Percentiles rank a stretch among this genome's conserved stretches.
Conservation (phyloP, 1,140 invertebrate genomes). For the Aphaenogaster floridana region DNA sequence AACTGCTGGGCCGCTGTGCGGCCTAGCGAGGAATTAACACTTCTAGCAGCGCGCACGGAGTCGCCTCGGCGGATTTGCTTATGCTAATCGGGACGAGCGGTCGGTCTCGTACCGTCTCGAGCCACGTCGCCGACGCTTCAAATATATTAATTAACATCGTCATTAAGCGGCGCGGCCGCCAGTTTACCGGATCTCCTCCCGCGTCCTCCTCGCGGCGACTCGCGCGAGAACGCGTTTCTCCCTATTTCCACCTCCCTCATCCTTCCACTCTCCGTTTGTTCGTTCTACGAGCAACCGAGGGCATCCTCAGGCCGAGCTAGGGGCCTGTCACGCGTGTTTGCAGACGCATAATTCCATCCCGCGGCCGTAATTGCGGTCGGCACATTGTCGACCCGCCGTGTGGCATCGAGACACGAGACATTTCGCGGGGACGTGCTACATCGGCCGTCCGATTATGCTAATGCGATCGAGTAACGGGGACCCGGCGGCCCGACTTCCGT, state of each 20-base stretch:
- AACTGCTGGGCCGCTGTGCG: constrained; percentile 42
- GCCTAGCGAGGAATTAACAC: constrained; percentile 81
- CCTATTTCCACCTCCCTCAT: neutral
- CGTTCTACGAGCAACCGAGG: constrained; percentile 33
- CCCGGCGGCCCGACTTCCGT: constrained; percentile 36
- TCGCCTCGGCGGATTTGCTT: constrained; percentile 79
- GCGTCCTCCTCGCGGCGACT: constrained; percentile 5
- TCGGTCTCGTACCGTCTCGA: constrained; percentile 64
- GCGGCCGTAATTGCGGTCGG: constrained; percentile 55
- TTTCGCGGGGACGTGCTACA: constrained; percentile 72
- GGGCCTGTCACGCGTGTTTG: constrained; percentile 62
- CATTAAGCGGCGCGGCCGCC: constrained; percentile 75
- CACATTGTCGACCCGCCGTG: constrained; percentile 65
- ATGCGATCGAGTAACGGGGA: constrained; percentile 70
- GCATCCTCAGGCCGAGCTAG: constrained; percentile 27
- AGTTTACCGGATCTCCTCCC: constrained; percentile 67
- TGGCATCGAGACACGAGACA: constrained; percentile 53
- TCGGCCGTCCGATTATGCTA: constrained; percentile 69
- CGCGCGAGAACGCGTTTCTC: constrained; percentile 6
- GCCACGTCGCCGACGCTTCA: constrained; percentile 77
- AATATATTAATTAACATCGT: constrained; percentile 84
- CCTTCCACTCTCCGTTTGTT: neutral
- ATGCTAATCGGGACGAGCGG: constrained; percentile 78
- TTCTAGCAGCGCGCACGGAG: constrained; percentile 71
- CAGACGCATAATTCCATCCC: constrained; percentile 58